Evolutionary conservation across 2,888 invertebrate species (phyloP).

Genomic region (Drosophila multiciliata): DNA sequence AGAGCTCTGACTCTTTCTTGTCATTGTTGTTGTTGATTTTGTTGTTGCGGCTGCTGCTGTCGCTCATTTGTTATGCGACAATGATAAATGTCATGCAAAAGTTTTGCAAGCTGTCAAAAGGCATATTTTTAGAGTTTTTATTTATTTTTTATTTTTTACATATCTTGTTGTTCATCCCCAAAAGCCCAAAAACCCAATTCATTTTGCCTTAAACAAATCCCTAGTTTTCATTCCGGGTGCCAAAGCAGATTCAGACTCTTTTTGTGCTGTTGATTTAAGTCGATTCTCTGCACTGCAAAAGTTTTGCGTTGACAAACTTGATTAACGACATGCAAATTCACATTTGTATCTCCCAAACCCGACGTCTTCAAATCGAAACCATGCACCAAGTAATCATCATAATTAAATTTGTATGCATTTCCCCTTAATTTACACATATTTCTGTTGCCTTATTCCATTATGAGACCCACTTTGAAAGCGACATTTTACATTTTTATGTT

Average conservation of each 20-base stretch:
- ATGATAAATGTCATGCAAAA: slow-evolving; percentile 82
- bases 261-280: slow-evolving; percentile 47
- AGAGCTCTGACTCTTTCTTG: slow-evolving; percentile 55
- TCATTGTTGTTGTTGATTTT: slow-evolving; percentile 24
- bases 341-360: slow-evolving; percentile 5
- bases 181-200: slow-evolving; percentile 19
- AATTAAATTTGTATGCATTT: slow-evolving; percentile 32
- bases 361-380: slow-evolving; percentile 30
- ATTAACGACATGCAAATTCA: slow-evolving; percentile 54
- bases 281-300: slow-evolving; percentile 44
- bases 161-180: slow-evolving; percentile 37
- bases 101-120: slow-evolving; percentile 81
- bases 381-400: slow-evolving; percentile 16
- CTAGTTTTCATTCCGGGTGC: slow-evolving; percentile 13
- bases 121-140: slow-evolving; percentile 42
- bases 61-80: slow-evolving; percentile 81
- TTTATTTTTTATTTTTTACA: slow-evolving; percentile 61
- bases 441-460: slow-evolving; percentile 36
- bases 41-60: slow-evolving; percentile 45
- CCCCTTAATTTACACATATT: slow-evolving; percentile 70
- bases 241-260: slow-evolving; percentile 9
- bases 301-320: slow-evolving; percentile 42
- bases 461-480: not conserved
- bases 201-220: slow-evolving; percentile 18
- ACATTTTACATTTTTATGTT: slow-evolving; percentile 1